Conservation (phyloP, 2,888 invertebrate genomes). For the Zhuqinia jingwanae region DNA sequence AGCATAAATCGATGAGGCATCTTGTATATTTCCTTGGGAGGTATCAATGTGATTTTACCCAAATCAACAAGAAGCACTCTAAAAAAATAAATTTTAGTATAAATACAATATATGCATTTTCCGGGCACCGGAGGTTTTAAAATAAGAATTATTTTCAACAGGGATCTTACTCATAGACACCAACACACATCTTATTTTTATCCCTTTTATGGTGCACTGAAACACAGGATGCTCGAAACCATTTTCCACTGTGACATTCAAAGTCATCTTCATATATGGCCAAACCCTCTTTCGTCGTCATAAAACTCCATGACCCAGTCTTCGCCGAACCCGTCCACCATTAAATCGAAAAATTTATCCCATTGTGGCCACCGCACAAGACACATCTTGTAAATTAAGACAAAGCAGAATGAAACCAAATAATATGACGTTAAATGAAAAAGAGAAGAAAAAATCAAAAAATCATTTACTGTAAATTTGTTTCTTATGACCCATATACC, state of each 20-base stretch:
- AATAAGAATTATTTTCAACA: background rate
- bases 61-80: conserved; percentile 60
- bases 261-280: conserved; percentile 51
- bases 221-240: conserved; percentile 64
- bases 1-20: conserved; percentile 47
- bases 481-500: background rate
- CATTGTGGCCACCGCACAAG: conserved; percentile 67
- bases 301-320: background rate
- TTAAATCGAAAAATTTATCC: background rate
- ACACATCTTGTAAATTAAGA: conserved; percentile 45
- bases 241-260: conserved; percentile 42
- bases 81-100: background rate
- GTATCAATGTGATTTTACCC: conserved; percentile 46
- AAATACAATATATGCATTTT: background rate
- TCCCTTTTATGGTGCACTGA: no score
- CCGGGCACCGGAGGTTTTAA: background rate
- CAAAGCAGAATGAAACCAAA: background rate
- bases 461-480: no score
- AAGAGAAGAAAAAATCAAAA: no score
- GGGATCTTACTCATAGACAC: conserved; percentile 7
- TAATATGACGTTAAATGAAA: background rate
- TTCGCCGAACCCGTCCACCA: background rate
- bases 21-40: background rate
- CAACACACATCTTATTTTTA: background rate
- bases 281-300: conserved; percentile 16